Evolutionary conservation across 2,797 vertebrate genomes (phyloP).

Genomic region (Rhabdophis nuchalis): DNA sequence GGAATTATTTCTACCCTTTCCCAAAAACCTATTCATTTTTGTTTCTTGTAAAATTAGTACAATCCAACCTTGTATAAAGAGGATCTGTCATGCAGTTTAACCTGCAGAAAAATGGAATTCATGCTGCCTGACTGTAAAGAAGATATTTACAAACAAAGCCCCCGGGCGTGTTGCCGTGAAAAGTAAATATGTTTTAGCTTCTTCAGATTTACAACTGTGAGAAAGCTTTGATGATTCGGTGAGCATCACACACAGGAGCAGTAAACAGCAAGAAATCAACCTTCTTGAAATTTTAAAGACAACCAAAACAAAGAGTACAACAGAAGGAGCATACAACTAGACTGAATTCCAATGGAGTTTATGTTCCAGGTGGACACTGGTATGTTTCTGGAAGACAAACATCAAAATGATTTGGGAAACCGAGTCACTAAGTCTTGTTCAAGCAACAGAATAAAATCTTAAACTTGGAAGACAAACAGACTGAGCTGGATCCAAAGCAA

Average conservation of each 20-base stretch:
- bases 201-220: constrained; percentile 28
- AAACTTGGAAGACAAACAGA: not conserved
- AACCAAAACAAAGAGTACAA: constrained; percentile 21
- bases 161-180: constrained; percentile 35
- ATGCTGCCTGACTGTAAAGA: constrained; percentile 6
- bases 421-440: not conserved
- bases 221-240: constrained; percentile 43
- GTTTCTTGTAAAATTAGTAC: not conserved
- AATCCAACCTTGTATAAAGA: not conserved
- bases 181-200: constrained; percentile 50
- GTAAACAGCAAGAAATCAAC: constrained; percentile 38
- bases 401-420: not conserved
- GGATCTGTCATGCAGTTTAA: constrained; percentile 40
- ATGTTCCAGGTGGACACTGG: not conserved
- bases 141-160: constrained; percentile 31
- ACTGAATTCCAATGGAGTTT: constrained; percentile 22
- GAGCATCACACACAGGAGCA: constrained; percentile 30
- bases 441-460: not conserved
- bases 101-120: constrained; percentile 41
- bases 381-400: constrained; percentile 13
- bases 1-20: not conserved
- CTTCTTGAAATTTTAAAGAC: constrained; percentile 30
- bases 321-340: constrained; percentile 1
- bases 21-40: not conserved
- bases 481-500: not conserved